A percentile compares a stretch with the other conserved stretches of the same genome.
phyloP scores from a whole-genome alignment of 2,113 vertebrate genomes.

The Cyphomyrus discorhynchus region DNA sequence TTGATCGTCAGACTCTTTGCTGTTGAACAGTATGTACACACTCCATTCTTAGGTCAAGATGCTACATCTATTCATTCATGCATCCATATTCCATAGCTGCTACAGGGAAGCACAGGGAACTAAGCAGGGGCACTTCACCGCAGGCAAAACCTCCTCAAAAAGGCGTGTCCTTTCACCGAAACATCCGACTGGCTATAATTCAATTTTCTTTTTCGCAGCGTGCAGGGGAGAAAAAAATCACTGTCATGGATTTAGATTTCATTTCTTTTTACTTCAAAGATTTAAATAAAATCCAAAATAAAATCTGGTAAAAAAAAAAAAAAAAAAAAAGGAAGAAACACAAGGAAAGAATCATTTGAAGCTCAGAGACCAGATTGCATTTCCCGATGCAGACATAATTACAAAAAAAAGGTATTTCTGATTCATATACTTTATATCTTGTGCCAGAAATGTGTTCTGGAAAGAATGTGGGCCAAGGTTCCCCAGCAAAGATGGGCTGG shows the following conservation, averaged over 20 bases:
- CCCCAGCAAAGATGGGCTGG: background rate
- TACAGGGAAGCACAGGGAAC: background rate
- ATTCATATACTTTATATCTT: background rate
- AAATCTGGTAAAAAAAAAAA: background rate
- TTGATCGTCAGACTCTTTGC: background rate
- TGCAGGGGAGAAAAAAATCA: background rate
- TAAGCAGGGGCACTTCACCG: background rate
- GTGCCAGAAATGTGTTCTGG: conserved; percentile 13
- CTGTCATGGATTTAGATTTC: background rate
- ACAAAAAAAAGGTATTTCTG: background rate
- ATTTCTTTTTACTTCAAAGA: background rate
- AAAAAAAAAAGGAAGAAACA: too few species aligned
- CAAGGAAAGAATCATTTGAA: background rate
- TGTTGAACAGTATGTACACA: background rate
- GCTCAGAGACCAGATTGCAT: background rate
- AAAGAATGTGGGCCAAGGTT: background rate
- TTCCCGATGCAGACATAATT: background rate
- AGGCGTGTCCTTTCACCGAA: background rate
- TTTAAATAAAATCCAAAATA: background rate
- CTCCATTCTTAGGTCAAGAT: background rate
- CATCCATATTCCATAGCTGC: background rate
- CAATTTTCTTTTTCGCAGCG: background rate
- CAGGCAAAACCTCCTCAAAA: background rate
- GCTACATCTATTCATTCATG: background rate
- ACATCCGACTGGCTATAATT: background rate